Percentiles rank a stretch among this genome's conserved stretches.
Evolutionary conservation across 2,797 vertebrate genomes (phyloP).

Genomic region (Tapirus indicus): DNA sequence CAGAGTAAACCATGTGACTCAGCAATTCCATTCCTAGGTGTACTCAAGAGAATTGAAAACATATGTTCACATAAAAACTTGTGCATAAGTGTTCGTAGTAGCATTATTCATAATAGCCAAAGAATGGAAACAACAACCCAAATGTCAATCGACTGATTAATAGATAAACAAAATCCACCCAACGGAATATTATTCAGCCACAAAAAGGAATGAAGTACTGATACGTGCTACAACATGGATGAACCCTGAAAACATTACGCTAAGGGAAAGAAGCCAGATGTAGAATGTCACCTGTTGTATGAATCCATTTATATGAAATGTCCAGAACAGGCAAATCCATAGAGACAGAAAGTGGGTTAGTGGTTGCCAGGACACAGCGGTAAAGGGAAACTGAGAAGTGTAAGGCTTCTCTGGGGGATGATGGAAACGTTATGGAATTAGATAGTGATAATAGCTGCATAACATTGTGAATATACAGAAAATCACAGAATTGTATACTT

Average conservation of each 20-base stretch:
- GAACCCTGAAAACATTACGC: background rate
- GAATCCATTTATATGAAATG: too few species aligned
- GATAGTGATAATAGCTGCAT: background rate
- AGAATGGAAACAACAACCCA: too few species aligned
- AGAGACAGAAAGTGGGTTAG: background rate
- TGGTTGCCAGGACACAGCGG: background rate
- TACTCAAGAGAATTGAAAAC: too few species aligned
- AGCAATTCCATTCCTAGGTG: too few species aligned
- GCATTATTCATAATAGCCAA: too few species aligned
- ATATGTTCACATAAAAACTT: too few species aligned
- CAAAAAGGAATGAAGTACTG: background rate
- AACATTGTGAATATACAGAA: background rate
- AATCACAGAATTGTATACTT: background rate
- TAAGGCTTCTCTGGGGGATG: background rate
- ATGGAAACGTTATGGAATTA: background rate
- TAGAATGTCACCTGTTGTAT: background rate
- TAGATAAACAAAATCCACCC: background rate
- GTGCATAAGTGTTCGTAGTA: too few species aligned
- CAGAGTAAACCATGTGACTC: too few species aligned
- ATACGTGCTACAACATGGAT: background rate
- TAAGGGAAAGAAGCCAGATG: background rate
- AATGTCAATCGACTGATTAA: background rate
- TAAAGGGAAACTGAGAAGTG: background rate
- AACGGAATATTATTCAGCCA: background rate
- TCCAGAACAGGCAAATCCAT: too few species aligned